A percentile compares a stretch with the other conserved stretches of the same genome.
These are phyloP conservation scores for Helicoverpa armigera DNA, from an alignment of 1,140 invertebrate species.

Conservation along the genomic window DNA sequence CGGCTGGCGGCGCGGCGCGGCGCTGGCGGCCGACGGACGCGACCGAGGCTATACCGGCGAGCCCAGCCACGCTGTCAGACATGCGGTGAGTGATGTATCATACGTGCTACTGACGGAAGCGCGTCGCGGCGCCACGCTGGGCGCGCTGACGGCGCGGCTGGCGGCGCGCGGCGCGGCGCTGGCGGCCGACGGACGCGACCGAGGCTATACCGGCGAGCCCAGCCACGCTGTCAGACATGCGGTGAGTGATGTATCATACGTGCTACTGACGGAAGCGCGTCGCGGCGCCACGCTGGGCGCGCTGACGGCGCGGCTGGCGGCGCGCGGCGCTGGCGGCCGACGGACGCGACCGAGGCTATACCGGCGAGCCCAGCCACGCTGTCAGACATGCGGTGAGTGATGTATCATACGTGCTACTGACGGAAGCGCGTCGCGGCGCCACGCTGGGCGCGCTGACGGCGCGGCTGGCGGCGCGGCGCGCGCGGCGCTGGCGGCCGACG, in stretches of 20 bases:
- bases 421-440: constrained; percentile 91
- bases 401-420: constrained; percentile 92
- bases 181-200: constrained; percentile 89
- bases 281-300: constrained; percentile 91
- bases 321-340: constrained; percentile 87
- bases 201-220: constrained; percentile 92
- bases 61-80: constrained; percentile 90
- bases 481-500: constrained; percentile 84
- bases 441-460: constrained; percentile 90
- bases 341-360: constrained; percentile 91
- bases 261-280: constrained; percentile 93
- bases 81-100: constrained; percentile 84
- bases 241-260: constrained; percentile 86
- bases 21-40: constrained; percentile 87
- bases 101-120: constrained; percentile 94
- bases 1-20: constrained; percentile 87
- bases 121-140: constrained; percentile 92
- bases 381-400: constrained; percentile 88
- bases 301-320: constrained; percentile 88
- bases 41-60: constrained; percentile 94
- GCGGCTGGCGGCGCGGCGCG: constrained; percentile 87
- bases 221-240: constrained; percentile 92
- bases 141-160: constrained; percentile 88
- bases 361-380: constrained; percentile 91
- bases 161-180: constrained; percentile 87